Conservation (phyloP, 1,140 invertebrate genomes). For the Scaptomyza hsui region DNA sequence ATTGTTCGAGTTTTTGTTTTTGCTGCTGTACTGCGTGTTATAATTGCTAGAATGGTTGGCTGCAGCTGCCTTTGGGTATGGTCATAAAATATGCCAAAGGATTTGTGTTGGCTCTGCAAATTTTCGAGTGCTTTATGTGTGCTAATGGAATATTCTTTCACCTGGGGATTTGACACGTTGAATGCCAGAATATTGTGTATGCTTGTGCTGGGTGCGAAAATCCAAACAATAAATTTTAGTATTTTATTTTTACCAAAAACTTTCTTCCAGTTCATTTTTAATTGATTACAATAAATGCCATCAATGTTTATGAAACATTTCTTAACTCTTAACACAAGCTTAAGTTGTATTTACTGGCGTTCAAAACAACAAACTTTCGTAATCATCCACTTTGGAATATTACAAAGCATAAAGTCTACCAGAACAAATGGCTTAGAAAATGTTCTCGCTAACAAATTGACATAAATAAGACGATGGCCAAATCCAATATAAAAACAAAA, state of each 20-base stretch:
- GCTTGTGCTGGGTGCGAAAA: not conserved
- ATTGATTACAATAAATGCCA: not conserved
- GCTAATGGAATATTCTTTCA: constrained; percentile 23
- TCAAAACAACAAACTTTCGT: constrained; percentile 25
- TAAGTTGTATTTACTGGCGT: constrained; percentile 23
- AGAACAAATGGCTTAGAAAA: constrained; percentile 79
- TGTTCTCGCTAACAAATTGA: constrained; percentile 68
- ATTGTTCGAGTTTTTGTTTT: constrained; percentile 12
- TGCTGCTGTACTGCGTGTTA: constrained; percentile 1
- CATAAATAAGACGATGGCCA: constrained; percentile 66
- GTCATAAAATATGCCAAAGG: constrained; percentile 35
- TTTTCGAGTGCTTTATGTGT: constrained; percentile 29
- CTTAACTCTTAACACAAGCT: constrained; percentile 20
- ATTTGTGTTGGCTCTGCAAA: constrained; percentile 16
- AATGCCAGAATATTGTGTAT: constrained; percentile 1
- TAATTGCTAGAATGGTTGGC: constrained; percentile 24
- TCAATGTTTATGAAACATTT: constrained; percentile 3
- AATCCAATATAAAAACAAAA: constrained; percentile 42
- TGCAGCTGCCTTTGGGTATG: constrained; percentile 20
- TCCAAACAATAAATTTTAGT: constrained; percentile 19
- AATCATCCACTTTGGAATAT: constrained; percentile 61
- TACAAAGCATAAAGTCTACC: constrained; percentile 57
- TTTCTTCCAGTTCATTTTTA: not conserved
- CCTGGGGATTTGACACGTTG: constrained; percentile 42
- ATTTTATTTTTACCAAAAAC: not conserved